phyloP scores from a whole-genome alignment of 1,140 invertebrate species.

The Microvelia longipes region DNA sequence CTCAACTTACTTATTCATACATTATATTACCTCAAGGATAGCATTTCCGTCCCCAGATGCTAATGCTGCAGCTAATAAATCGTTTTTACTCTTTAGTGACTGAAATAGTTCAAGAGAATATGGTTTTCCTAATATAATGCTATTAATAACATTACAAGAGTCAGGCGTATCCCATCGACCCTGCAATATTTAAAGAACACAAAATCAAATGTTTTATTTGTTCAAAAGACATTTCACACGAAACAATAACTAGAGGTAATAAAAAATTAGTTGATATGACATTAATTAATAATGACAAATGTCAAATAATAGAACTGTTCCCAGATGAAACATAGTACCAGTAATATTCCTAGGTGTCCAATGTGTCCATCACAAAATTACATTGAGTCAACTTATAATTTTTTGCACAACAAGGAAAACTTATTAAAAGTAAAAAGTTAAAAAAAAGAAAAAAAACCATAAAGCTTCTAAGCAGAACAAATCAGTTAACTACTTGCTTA shows the following conservation, averaged over 20 bases:
- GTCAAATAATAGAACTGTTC: background rate
- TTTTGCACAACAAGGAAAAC: too few species aligned
- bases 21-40: conserved; percentile 35
- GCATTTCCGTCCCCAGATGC: conserved; percentile 37
- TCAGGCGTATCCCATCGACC: conserved; percentile 23
- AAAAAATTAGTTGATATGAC: background rate
- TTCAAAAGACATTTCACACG: too few species aligned
- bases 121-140: conserved; percentile 32
- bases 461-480: background rate
- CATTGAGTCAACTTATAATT: too few species aligned
- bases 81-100: conserved; percentile 35
- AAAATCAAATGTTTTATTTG: too few species aligned
- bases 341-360: background rate
- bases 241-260: background rate
- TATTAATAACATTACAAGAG: conserved; percentile 30
- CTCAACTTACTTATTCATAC: too few species aligned
- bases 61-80: conserved; percentile 34
- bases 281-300: background rate
- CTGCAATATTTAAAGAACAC: conserved; percentile 17
- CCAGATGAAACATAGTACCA: background rate
- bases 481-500: background rate
- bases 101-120: conserved; percentile 36
- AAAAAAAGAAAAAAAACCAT: background rate
- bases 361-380: background rate
- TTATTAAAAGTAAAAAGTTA: background rate